These are phyloP conservation scores for Tauraco erythrolophus DNA, from an alignment of 2,113 vertebrate species.

Conservation along the genomic window DNA sequence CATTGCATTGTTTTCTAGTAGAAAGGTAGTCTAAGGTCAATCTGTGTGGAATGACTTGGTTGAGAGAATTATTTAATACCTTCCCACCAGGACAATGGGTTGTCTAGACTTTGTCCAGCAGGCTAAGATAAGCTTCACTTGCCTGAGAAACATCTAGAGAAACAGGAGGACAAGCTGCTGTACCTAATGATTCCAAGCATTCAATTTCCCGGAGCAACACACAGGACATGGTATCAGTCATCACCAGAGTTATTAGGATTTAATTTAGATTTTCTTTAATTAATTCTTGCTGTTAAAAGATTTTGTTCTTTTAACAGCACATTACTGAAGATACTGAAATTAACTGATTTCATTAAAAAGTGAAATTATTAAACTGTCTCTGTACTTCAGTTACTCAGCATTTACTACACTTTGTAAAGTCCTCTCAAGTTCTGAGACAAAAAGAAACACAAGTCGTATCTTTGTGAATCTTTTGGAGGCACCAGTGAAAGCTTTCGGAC, in stretches of 20 bases:
- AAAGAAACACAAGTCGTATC: neutral
- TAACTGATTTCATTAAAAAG: neutral
- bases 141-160: neutral
- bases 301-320: neutral
- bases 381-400: neutral
- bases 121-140: neutral
- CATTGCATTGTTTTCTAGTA: neutral
- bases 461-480: neutral
- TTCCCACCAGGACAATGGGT: neutral
- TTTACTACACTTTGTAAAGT: neutral
- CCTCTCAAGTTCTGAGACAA: neutral
- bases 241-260: neutral
- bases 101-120: neutral
- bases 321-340: neutral
- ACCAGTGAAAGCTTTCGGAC: neutral
- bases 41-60: neutral
- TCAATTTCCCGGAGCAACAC: neutral
- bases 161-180: neutral
- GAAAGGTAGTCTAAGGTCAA: neutral
- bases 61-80: neutral
- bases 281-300: neutral
- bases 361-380: neutral
- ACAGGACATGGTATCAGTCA: neutral
- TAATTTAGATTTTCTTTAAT: neutral
- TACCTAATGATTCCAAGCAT: neutral